Percentiles rank a stretch among this genome's conserved stretches.
phyloP scores from a whole-genome alignment of 2,888 invertebrate genomes.

The Teleiodes luculella region DNA sequence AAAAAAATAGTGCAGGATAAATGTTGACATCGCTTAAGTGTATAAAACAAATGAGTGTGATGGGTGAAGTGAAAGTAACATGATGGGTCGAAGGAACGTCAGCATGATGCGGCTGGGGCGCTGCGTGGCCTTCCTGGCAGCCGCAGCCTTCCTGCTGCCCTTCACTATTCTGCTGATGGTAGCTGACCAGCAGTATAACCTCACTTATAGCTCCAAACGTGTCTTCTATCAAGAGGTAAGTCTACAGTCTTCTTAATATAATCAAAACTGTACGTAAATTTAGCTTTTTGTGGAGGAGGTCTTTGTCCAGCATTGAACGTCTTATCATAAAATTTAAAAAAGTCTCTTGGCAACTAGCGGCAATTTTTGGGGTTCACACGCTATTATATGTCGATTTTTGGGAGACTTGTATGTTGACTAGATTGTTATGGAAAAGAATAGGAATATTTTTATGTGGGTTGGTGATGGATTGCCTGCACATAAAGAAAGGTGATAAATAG shows the following conservation, averaged over 20 bases:
- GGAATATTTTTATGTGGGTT: too few relatives aligned
- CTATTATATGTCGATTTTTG: too few relatives aligned
- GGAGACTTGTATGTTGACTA: too few relatives aligned
- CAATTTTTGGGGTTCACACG: too few relatives aligned
- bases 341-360: too few relatives aligned
- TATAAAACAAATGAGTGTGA: slow-evolving; percentile 8
- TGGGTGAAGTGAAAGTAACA: slow-evolving; percentile 24
- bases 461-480: too few relatives aligned
- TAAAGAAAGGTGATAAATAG: too few relatives aligned
- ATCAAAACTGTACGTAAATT: too few relatives aligned
- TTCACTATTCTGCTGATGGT: slow-evolving; percentile 80
- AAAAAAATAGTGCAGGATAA: neutral
- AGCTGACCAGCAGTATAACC: slow-evolving; percentile 80
- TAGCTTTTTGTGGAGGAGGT: too few relatives aligned
- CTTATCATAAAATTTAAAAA: too few relatives aligned
- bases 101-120: slow-evolving; percentile 74
- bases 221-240: slow-evolving; percentile 77
- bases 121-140: slow-evolving; percentile 80
- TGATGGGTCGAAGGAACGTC: slow-evolving; percentile 59
- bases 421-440: too few relatives aligned
- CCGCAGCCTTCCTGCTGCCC: slow-evolving; percentile 79
- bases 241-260: slow-evolving; percentile 12
- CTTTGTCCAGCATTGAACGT: too few relatives aligned
- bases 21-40: neutral
- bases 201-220: slow-evolving; percentile 70